Evolutionary conservation across 2,113 vertebrate genomes (phyloP).

Genomic region (Clinocottus analis): DNA sequence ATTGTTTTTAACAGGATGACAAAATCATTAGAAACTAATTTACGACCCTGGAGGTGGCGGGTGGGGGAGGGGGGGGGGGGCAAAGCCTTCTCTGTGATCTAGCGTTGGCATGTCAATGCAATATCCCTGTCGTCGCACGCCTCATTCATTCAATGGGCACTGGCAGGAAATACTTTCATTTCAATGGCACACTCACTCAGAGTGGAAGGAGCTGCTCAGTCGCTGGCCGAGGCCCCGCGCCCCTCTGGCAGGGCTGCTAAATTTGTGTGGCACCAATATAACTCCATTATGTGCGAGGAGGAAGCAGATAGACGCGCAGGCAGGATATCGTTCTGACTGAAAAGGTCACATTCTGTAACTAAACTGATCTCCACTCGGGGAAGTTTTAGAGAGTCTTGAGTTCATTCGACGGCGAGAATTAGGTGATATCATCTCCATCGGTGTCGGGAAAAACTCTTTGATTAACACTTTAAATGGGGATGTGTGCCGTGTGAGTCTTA

Average conservation of each 20-base stretch:
- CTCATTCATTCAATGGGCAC: slow-evolving; percentile 66
- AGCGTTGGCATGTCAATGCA: slow-evolving; percentile 68
- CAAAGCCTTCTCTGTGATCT: slow-evolving; percentile 76
- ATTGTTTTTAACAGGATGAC: slow-evolving; percentile 87
- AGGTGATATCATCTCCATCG: background rate
- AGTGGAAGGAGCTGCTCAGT: slow-evolving; percentile 50
- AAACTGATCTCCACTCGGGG: background rate
- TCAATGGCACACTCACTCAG: slow-evolving; percentile 52
- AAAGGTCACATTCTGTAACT: background rate
- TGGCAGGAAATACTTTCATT: slow-evolving; percentile 72
- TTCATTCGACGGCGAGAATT: background rate
- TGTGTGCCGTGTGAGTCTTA: background rate
- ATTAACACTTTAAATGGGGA: slow-evolving; percentile 12
- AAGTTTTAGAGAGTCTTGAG: background rate
- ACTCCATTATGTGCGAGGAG: slow-evolving; percentile 18
- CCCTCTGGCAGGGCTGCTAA: slow-evolving; percentile 34
- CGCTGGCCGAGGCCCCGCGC: slow-evolving; percentile 29
- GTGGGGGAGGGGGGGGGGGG: too few relatives aligned
- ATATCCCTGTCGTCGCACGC: slow-evolving; percentile 66
- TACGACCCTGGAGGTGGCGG: slow-evolving; percentile 86
- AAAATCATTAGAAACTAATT: slow-evolving; percentile 91
- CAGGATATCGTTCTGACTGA: slow-evolving; percentile 26
- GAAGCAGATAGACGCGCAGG: slow-evolving; percentile 19
- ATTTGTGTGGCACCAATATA: slow-evolving; percentile 31
- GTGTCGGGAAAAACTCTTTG: background rate